Base-by-base conservation (phyloP, 2,113 vertebrate species). In the Lepidothrix coronata region DNA sequence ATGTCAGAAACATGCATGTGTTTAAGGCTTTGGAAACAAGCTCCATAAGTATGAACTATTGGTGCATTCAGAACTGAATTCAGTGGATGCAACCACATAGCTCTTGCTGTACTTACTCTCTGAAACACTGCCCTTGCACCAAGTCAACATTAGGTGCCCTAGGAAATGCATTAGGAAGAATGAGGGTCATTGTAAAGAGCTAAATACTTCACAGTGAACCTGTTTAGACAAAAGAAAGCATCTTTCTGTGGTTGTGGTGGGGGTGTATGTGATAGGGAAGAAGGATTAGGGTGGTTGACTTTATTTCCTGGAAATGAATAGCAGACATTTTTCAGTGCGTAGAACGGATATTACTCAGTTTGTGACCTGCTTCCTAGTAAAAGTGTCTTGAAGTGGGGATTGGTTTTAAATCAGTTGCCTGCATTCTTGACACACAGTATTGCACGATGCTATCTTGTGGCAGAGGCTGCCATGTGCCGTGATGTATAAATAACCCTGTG, bases 281-380 rank as follows among this genome's bases (percentile, higher is more conserved):
- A 59, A 58, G 15, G 33, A 52, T 85, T 78, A 58, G 24, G 33
- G 81, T 85, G 92, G 23, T 39, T 86, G 41, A 43, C 41, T 95
- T 92, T 79, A 83, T 90, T 95, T 96, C 91, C 74, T 89, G 87
- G 82, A 82, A 94, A 22, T 48, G 77, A 91, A 25, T 51, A 95
- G 31, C 74, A 35, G 48, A 33, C 28, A 3, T 85, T 93, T 95
- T 92, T 76, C 46, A 66, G 71, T 10, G n/a, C 41, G 58, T 78
- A 46, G 35, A 92, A 24, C 5, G 5, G 75, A 76, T 86, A 59
- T 93, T 78, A n/a, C 65, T 89, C 89, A 37, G 27, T 72, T 94
- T 95, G 80, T 96, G 89, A 82, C 66, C 66, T 72, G 58, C 70
- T 95, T 95, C 87, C 77, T 95, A 27, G 20, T 65, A 59, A 7